A percentile compares a stretch with the other conserved stretches of the same genome.
Conservation (phyloP, 2,797 vertebrate genomes). For the Siniperca obscura region DNA sequence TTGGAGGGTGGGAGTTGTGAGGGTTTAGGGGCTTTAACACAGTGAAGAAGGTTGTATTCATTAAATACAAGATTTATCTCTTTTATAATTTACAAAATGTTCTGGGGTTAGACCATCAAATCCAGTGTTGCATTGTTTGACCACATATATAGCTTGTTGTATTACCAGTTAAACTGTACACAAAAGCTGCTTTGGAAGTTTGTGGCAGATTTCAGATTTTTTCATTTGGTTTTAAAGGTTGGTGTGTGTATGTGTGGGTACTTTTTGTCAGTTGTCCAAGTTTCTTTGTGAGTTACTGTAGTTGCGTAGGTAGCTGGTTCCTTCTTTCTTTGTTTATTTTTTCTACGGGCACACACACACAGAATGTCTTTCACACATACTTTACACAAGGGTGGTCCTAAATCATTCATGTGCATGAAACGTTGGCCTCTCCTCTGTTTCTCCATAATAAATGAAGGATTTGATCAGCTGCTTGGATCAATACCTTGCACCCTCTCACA, state of each 20-base stretch:
- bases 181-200: conserved; percentile 8
- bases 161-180: conserved; percentile 2
- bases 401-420: conserved; percentile 64
- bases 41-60: conserved; percentile 26
- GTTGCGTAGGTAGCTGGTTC: neutral
- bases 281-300: conserved; percentile 12
- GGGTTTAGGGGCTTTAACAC: conserved; percentile 51
- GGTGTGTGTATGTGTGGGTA: neutral
- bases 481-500: conserved; percentile 47
- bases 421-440: conserved; percentile 45
- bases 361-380: conserved; percentile 7
- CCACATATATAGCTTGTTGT: conserved; percentile 5
- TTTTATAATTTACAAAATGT: conserved; percentile 50
- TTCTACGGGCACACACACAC: neutral
- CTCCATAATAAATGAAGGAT: conserved; percentile 68
- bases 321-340: conserved; percentile 6
- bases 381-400: conserved; percentile 37
- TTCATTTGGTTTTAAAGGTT: conserved; percentile 15
- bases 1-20: conserved; percentile 40
- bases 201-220: neutral
- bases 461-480: conserved; percentile 73
- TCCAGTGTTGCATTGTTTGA: conserved; percentile 7
- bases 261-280: conserved; percentile 6
- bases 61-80: conserved; percentile 56
- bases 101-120: conserved; percentile 22